These are phyloP conservation scores for Diabrotica balteata DNA, from an alignment of 2,888 invertebrate species.

Conservation along the genomic window DNA sequence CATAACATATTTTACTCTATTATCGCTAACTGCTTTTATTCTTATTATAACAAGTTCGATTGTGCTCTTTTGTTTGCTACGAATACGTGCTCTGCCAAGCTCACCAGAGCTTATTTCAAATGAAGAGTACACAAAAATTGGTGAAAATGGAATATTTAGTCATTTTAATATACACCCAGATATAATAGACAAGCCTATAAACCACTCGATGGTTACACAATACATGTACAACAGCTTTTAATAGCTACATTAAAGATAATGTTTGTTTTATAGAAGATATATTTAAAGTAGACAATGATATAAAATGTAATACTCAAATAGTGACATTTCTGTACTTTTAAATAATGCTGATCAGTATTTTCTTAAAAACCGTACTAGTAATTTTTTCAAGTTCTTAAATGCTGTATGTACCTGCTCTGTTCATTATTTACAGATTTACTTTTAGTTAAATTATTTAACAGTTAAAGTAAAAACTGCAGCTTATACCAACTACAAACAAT, in stretches of 20 bases:
- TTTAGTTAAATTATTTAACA: constrained; percentile 44
- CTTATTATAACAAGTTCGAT: constrained; percentile 23
- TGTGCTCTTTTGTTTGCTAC: constrained; percentile 4
- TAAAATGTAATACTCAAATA: background rate
- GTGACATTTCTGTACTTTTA: background rate
- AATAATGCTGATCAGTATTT: background rate
- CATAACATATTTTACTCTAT: constrained; percentile 8
- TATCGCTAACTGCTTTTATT: constrained; percentile 19
- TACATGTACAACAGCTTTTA: too few species aligned
- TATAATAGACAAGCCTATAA: too few species aligned
- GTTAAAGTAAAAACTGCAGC: constrained; percentile 33
- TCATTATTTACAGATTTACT: constrained; percentile 47
- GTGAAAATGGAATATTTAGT: too few species aligned
- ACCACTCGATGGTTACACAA: too few species aligned
- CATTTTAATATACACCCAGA: too few species aligned
- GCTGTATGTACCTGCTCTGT: constrained; percentile 42
- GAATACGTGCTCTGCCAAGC: too few species aligned
- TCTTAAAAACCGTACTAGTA: background rate
- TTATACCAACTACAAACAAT: too few species aligned
- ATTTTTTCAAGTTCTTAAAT: constrained; percentile 8
- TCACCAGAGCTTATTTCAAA: too few species aligned
- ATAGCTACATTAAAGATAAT: constrained; percentile 5
- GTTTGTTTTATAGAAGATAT: constrained; percentile 23
- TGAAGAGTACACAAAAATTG: too few species aligned
- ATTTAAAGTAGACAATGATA: background rate